Evolutionary conservation across 2,797 vertebrate species (phyloP), one percentile per base, ranked within the genome.

Genomic region (Poeciliopsis turneri): DNA sequence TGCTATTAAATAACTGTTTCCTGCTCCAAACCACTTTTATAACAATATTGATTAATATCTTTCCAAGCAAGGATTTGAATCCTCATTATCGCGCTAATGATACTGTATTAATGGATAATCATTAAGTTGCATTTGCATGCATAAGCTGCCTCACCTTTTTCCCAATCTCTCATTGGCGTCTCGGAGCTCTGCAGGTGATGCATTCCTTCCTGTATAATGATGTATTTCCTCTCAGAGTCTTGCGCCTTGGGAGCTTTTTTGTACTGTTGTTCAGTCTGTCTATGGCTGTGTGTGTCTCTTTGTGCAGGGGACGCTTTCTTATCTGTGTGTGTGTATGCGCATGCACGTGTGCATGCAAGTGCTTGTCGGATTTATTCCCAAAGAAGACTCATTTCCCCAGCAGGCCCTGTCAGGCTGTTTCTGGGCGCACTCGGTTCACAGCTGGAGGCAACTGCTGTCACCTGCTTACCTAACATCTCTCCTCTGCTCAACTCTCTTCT

Each of bases 381-480:
- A 85, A 88, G 90, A 91, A 89, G 90, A 92, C 90, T 92, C 88
- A 92, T 94, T 93, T 91, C 86, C 92, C 92, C 92, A 93, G 92
- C 92, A 93, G 92, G 92, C 82, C 79, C 90, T 92, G 94, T 94
- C 93, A 93, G 91, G 82, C 93, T 91, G 90, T 92, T 93, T 93
- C 89, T 91, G 88, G 91, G 89, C 84, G 71, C 85, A 84, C 92
- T 92, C 82, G 72, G 89, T 91, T 94, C 91, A 90, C 92, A 92
- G 91, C 93, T 94, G 91, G 91, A 89, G 90, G 92, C 86, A 84
- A 86, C 90, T 87, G 88, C 92, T 92, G 89, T 93, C 92, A 92
- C 93, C 90, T 92, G 91, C 86, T 93, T 91, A 91, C 89, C 90
- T 85, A 89, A 86, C 90, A 83, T 75, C 77, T 79, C 84, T 79